Evolutionary conservation across 1,140 invertebrate genomes (phyloP).

Genomic region (Drosophila kepulauana): DNA sequence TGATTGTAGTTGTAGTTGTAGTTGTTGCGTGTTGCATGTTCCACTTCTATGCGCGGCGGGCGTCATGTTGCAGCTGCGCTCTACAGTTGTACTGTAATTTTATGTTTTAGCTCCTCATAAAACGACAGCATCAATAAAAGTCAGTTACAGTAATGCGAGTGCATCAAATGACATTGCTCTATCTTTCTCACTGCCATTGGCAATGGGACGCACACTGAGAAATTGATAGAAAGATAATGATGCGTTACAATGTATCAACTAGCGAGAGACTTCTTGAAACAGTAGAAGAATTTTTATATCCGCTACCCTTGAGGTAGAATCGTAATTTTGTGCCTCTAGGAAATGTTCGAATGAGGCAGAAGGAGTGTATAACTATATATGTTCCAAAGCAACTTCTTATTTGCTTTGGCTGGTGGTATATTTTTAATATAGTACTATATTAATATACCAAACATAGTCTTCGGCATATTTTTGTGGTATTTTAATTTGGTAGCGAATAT

Average conservation of each 20-base stretch:
- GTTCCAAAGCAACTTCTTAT: too few species aligned
- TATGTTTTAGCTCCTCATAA: slow-evolving; percentile 28
- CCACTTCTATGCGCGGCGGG: neutral
- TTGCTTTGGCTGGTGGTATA: too few species aligned
- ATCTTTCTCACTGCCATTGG: slow-evolving; percentile 16
- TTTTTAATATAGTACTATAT: too few species aligned
- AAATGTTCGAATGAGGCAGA: too few species aligned
- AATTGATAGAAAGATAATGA: slow-evolving; percentile 28
- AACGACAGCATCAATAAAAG: slow-evolving; percentile 49
- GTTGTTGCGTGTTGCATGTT: slow-evolving; percentile 41
- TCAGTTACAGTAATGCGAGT: slow-evolving; percentile 22
- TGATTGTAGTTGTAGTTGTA: slow-evolving; percentile 2
- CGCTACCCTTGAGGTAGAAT: too few species aligned
- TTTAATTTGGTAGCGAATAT: too few species aligned
- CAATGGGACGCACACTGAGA: slow-evolving; percentile 15
- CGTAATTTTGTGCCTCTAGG: too few species aligned
- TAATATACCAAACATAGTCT: too few species aligned
- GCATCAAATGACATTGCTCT: slow-evolving; percentile 40
- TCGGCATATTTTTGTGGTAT: too few species aligned
- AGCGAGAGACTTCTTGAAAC: neutral
- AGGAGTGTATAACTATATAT: too few species aligned
- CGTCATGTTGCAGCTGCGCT: slow-evolving; percentile 25
- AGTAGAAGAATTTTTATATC: too few species aligned
- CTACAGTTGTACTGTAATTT: slow-evolving; percentile 1
- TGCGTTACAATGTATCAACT: slow-evolving; percentile 26